Evolutionary conservation across 2,113 vertebrate species (phyloP), one percentile per base, ranked within the genome.

Genomic region (Todiramphus chloris): DNA sequence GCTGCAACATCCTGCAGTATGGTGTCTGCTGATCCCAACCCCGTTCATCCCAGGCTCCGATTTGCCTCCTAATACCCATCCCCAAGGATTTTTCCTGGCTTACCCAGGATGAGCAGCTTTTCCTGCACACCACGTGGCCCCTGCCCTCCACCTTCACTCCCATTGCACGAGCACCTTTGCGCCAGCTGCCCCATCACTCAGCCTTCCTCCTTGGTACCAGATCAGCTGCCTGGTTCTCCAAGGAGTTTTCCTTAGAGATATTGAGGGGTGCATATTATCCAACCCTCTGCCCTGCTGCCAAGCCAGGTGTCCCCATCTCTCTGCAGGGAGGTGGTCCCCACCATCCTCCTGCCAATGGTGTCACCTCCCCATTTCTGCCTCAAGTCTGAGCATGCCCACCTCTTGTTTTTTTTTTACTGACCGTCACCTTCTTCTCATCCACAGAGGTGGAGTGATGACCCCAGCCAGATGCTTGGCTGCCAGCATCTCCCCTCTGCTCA

Each of bases 281-380:
- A 53, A 5, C 13, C 16, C 16, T 69, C 59, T 56, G 30, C 21
- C 12, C 4, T 64, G 25, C 19, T 82, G 13, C 39, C 0, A 1
- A 39, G 16, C 41, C 37, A 41, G 81, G n/a, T 3, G 0, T 62
- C 62, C 1, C 0, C 6, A 1, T 60, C 24, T 63, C 24, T 51
- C 23, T 56, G 28, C 0, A 1, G 33, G 17, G 4, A 25, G 0
- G 0, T 18, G 24, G 16, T 77, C 13, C 21, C 43, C 39, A 31
- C 44, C 62, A n/a, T n/a, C 14, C 33, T 7, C 17, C 27, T 67
- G 17, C 55, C 18, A 6, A 6, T 0, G 0, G 15, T 60, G 58
- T 62, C 35, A 16, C 50, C 10, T 24, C 33, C 30, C 16, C 9
- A 8, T 50, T 39, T 30, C 35, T n/a, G 18, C 67, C 24, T 50